Conservation (phyloP, 2,797 vertebrate genomes). For the Champsocephalus gunnari region DNA sequence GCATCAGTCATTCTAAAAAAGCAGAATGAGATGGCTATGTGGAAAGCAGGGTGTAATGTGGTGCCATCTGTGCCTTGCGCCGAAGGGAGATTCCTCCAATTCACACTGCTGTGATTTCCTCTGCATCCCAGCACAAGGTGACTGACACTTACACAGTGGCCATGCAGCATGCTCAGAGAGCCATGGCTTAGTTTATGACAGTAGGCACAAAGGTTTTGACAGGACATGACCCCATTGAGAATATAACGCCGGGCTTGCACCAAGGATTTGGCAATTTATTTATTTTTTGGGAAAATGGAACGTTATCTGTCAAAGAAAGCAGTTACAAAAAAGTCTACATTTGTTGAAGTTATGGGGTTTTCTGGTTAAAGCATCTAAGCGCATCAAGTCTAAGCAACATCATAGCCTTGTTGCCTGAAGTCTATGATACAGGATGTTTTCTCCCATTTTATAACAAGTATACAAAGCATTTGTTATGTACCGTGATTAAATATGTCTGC, state of each 20-base stretch:
- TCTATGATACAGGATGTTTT: not conserved
- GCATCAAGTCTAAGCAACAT: no score
- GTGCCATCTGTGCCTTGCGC: conserved; percentile 68
- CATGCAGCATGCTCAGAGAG: conserved; percentile 74
- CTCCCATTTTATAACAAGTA: not conserved
- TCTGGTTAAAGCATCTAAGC: no score
- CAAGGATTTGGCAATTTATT: conserved; percentile 31
- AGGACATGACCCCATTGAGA: conserved; percentile 70
- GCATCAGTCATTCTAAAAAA: conserved; percentile 29
- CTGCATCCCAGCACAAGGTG: conserved; percentile 68
- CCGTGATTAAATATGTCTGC: not conserved
- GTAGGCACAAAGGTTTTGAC: conserved; percentile 69
- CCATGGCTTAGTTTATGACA: conserved; percentile 74
- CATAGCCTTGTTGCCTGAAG: not conserved
- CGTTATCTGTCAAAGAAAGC: conserved; percentile 14
- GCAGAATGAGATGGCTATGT: conserved; percentile 30
- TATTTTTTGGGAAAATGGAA: not conserved
- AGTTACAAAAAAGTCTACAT: not conserved
- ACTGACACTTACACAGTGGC: conserved; percentile 78
- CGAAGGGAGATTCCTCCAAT: conserved; percentile 63
- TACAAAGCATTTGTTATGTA: not conserved
- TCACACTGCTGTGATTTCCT: conserved; percentile 74
- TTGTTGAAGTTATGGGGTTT: not conserved
- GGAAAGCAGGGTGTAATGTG: conserved; percentile 39
- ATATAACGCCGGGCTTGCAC: conserved; percentile 33